These are phyloP conservation scores for Haemorhous mexicanus DNA, from an alignment of 2,113 vertebrate genomes.

Conservation along the genomic window DNA sequence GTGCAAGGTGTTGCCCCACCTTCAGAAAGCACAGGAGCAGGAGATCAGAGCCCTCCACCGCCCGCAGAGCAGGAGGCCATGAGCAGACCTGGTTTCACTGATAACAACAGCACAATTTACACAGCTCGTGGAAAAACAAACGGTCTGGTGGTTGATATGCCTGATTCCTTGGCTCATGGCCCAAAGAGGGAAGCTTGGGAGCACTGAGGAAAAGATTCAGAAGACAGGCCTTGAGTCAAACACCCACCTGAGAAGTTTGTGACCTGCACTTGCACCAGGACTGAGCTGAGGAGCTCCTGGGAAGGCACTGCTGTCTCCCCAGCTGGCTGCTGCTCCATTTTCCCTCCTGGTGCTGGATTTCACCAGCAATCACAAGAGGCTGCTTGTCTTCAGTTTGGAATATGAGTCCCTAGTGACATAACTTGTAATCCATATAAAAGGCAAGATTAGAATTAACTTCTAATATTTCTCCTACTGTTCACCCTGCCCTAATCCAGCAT, in stretches of 20 bases:
- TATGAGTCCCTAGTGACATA: neutral
- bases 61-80: neutral
- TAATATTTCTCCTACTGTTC: neutral
- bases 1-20: neutral
- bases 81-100: neutral
- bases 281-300: neutral
- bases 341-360: neutral
- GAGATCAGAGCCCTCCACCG: neutral
- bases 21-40: neutral
- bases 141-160: rapidly evolving
- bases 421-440: neutral
- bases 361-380: neutral
- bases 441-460: neutral
- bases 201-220: neutral
- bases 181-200: neutral
- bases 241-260: no score
- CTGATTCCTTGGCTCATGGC: neutral
- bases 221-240: neutral
- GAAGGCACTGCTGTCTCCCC: neutral
- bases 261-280: neutral
- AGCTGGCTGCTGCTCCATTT: neutral
- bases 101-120: neutral
- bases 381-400: neutral
- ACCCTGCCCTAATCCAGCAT: neutral
- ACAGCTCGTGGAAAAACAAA: constrained; percentile 15